Evolutionary conservation across 2,888 invertebrate species (phyloP).

Genomic region (Ophion costatus): DNA sequence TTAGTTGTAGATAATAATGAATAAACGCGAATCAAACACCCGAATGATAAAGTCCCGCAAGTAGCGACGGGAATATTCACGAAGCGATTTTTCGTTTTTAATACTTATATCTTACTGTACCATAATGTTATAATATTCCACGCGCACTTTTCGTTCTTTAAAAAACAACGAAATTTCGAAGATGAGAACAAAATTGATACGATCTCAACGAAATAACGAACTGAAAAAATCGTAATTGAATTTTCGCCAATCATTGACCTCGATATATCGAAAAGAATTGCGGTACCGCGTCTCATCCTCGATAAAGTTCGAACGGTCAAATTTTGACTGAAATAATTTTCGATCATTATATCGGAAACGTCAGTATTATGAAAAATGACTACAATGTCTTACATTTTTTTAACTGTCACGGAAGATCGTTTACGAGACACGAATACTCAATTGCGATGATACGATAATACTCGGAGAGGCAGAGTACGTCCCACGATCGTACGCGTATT

Average conservation of each 20-base stretch:
- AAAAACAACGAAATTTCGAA: background rate
- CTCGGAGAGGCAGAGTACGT: constrained; percentile 38
- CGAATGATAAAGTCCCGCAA: constrained; percentile 60
- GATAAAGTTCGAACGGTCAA: background rate
- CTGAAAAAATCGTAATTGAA: background rate
- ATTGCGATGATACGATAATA: constrained; percentile 34
- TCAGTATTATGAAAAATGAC: constrained; percentile 54
- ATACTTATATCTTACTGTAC: background rate
- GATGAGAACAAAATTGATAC: constrained; percentile 1
- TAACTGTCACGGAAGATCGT: constrained; percentile 25
- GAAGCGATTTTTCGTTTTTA: constrained; percentile 53
- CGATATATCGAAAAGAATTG: background rate
- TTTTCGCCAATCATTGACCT: background rate
- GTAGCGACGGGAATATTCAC: constrained; percentile 51
- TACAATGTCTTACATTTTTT: constrained; percentile 11
- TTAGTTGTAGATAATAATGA: constrained; percentile 76
- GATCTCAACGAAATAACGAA: background rate
- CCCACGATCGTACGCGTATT: constrained; percentile 57
- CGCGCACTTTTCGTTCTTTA: constrained; percentile 33
- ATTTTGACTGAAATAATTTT: background rate
- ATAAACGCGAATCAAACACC: constrained; percentile 78
- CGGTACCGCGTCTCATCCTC: no score
- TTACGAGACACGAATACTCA: constrained; percentile 33
- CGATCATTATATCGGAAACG: constrained; percentile 2
- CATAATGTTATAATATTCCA: constrained; percentile 8